Evolutionary conservation across 2,113 vertebrate genomes (phyloP), one percentile per base, ranked within the genome.

Genomic region (Progne subis): DNA sequence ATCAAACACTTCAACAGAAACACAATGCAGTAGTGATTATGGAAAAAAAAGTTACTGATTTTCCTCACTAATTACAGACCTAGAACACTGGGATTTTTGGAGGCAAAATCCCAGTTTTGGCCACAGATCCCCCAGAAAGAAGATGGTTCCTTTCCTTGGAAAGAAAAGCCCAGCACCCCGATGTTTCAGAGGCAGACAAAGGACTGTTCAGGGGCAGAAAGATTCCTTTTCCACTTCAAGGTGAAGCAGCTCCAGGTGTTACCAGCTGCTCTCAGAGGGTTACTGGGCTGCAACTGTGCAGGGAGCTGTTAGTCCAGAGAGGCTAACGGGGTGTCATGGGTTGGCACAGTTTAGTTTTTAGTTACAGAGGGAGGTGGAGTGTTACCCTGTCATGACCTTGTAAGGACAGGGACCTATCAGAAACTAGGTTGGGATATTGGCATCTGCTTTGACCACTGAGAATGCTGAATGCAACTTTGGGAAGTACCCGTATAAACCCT

Each of bases 281-380:
- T 49, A 15, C 46, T 3, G 2, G 9, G 24, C 12, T 9, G 49
- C n/a, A 15, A 18, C 32, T 20, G 46, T 4, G 1, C 18, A 28
- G 24, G 32, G 32, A 68, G n/a, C 46, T 28, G 24, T 25, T 20
- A 9, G 65, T 26, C 32, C 11, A n/a, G 31, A 18, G 44, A 18
- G 16, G 44, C 12, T 18, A 28, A 10, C 8, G 7, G 12, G 37
- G 37, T 37, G 37, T 37, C 37, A 37, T 37, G 37, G 37, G 37
- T 37, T 37, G 37, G 37, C 37, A 37, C 37, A 37, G 37, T 37
- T 37, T 37, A 37, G 37, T 37, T 37, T 37, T 37, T 37, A 37
- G 37, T 37, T 37, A 37, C 37, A 9, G 37, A 37, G 37, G 37
- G 9, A 37, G 37, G 37, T 37, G 37, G 37, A 37, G 37, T 37